phyloP scores from a whole-genome alignment of 2,888 invertebrate genomes.

The Panzeria rudis region DNA sequence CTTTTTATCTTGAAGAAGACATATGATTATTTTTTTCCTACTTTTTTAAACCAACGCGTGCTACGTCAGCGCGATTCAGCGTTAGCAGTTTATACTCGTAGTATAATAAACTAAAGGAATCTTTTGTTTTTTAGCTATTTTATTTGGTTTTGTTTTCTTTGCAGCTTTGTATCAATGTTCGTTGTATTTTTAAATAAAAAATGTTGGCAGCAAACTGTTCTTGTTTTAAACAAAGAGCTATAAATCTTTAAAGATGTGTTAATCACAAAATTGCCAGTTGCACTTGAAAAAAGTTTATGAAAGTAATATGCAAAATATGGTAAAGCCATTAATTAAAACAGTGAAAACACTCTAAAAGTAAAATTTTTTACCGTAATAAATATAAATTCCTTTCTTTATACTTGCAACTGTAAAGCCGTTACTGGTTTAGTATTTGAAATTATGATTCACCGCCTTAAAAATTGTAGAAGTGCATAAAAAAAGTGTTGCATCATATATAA shows the following conservation, averaged over 20 bases:
- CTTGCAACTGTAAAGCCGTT: too few species aligned
- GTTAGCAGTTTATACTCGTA: background rate
- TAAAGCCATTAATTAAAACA: background rate
- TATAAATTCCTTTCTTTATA: too few species aligned
- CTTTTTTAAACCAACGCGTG: slow-evolving; percentile 49
- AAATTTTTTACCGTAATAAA: too few species aligned
- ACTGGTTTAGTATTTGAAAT: too few species aligned
- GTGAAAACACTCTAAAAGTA: too few species aligned
- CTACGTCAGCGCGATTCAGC: background rate
- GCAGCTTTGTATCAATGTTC: slow-evolving; percentile 28
- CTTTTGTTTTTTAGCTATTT: background rate
- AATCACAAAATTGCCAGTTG: slow-evolving; percentile 29
- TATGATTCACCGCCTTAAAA: too few species aligned
- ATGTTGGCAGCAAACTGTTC: background rate
- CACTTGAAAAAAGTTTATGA: background rate
- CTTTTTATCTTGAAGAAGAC: slow-evolving; percentile 57
- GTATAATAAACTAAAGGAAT: background rate
- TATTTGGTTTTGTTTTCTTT: background rate
- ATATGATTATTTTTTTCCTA: background rate
- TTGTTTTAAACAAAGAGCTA: background rate
- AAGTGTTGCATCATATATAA: too few species aligned
- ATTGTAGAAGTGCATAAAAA: too few species aligned
- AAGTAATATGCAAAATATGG: too few species aligned
- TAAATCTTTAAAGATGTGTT: slow-evolving; percentile 26
- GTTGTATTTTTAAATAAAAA: slow-evolving; percentile 37